Evolutionary conservation across 2,888 invertebrate genomes (phyloP), one percentile per base, ranked within the genome.

Genomic region (Nomada ferruginata): DNA sequence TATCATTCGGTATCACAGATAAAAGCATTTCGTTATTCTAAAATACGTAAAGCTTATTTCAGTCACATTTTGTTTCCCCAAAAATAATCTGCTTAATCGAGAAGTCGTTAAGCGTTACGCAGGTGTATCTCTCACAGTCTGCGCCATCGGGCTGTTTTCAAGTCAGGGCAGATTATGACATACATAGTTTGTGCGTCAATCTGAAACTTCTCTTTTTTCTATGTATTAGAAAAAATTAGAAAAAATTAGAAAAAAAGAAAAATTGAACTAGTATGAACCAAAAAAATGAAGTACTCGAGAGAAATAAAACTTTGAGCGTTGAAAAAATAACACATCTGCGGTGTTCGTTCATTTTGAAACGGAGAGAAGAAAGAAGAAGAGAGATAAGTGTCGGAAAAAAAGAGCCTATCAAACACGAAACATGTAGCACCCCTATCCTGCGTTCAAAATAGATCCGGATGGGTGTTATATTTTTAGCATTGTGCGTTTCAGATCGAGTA

Each of bases 401-500:
- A 52, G 64, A 29, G 23, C 47, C 42, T 59, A 60, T 60, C n/a
- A 20, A 55, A 50, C 36, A 44, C 44, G 55, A 63, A 57, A 70
- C 64, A 42, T 42, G 61, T 65, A 53, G 55, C 26, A 61, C 68
- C 76, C 53, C 36, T 64, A 55, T 68, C 18, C 13, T 26, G 61
- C 26, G 64, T 83, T 65, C 20, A 69, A 77, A 80, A 77, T 71
- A 76, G 42, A 70, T 36, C 29, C 5, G 18, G 53, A 76, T 74
- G 65, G 50, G 66, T 55, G 47, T 53, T 53, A 81, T 79, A 77
- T 78, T 84, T 72, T 70, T 78, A 76, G 64, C 61, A 47, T 47
- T 15, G 44, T 73, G 65, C 44, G 75, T 85, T 75, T 85, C 76
- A 75, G 78, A 83, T 86, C 79, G 83, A 79, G 83, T 82, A 83